These are phyloP conservation scores for Tricholaema leucomelas DNA, from an alignment of 2,113 vertebrate genomes.

Conservation along the genomic window DNA sequence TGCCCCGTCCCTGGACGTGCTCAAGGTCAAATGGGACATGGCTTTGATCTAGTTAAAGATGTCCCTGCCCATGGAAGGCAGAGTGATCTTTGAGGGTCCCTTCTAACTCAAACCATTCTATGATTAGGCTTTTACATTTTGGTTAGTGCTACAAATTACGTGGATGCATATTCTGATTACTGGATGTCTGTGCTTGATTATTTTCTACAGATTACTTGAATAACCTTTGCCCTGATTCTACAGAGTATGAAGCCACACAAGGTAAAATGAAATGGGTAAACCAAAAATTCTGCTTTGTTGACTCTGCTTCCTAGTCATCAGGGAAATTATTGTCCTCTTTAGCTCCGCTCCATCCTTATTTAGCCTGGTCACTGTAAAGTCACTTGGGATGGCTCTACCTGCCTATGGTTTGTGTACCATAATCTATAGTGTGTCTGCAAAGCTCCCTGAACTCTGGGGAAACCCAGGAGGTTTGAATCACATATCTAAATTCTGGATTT, in stretches of 20 bases:
- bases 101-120: background rate
- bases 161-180: background rate
- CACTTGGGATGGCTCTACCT: background rate
- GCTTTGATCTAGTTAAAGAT: background rate
- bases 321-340: background rate
- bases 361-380: background rate
- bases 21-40: background rate
- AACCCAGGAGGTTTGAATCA: background rate
- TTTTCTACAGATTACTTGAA: constrained; percentile 92
- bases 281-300: background rate
- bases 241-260: constrained; percentile 93
- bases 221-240: constrained; percentile 93
- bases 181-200: constrained; percentile 2
- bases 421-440: background rate
- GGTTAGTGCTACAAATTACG: background rate
- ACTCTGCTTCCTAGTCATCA: background rate
- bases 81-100: background rate
- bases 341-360: background rate
- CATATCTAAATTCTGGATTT: background rate
- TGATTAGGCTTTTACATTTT: background rate
- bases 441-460: background rate
- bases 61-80: background rate
- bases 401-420: background rate
- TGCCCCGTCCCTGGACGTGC: background rate
- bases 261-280: constrained; percentile 76